Base-by-base conservation (phyloP, 1,140 invertebrate genomes). In the Aphidius ervi region DNA sequence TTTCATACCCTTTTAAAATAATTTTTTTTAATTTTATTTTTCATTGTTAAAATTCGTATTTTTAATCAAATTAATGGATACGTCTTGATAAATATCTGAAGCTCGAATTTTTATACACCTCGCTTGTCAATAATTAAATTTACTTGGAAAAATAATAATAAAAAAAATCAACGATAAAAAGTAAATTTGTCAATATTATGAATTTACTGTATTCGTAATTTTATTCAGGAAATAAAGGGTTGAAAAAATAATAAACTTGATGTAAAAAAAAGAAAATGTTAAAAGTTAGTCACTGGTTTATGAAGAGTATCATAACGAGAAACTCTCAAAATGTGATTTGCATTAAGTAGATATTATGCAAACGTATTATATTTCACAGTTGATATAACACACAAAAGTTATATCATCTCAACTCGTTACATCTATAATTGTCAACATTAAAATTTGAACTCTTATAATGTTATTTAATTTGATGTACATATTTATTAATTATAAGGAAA, bases 321-420 rank as follows among this genome's bases (percentile, higher is more conserved):
- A 58, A 58, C 46, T 58, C 49, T 60, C 49, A 31, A 53, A 60
- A 61, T 61, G 59, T 46, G 59, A 61, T 61, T 61, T 61, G 59
- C 59, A 61, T 61, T 61, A 61, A 61, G 46, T 53, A 56, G 59
- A 61, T 61, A 55, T 61, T 61, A 61, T 61, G 59, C 59, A 61
- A 53, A 61, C 56, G 56, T 31, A 31, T 31, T 53, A 42, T 49
- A 42, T 49, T 40, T 39, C 37, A 9, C 20, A 37, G 56, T 41
- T 40, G 47, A 16, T 37, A 47, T 16, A 42, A n/a, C n/a, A n/a
- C n/a, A 7, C 47, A 41, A 37, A 40, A 58, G 31, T 58, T 58
- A 58, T 58, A 46, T 37, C 45, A n/a, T 40, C 31, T 43, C 40
- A 49, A 16, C 47, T 58, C 47, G 56, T 58, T 58, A 58, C 56